These are phyloP conservation scores for Andricus curvator DNA, from an alignment of 2,888 invertebrate species.

Conservation along the genomic window DNA sequence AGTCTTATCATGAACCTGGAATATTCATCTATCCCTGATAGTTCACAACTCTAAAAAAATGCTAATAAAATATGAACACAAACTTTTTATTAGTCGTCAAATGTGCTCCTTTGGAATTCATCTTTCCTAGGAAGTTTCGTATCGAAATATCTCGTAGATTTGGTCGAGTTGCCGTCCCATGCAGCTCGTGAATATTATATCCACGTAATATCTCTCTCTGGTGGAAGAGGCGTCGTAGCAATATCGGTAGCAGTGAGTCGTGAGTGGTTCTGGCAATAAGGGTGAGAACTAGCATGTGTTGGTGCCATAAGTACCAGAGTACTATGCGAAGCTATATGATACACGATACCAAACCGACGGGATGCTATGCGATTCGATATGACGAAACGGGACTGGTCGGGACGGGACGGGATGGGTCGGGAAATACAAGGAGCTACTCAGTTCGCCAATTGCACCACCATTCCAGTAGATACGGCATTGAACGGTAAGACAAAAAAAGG, in stretches of 20 bases:
- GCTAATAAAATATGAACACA: too few species aligned
- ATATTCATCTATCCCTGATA: too few species aligned
- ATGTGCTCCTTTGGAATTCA: slow-evolving; percentile 4
- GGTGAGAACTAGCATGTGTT: slow-evolving; percentile 68
- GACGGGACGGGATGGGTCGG: background rate
- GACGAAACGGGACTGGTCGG: slow-evolving; percentile 40
- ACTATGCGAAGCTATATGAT: slow-evolving; percentile 42
- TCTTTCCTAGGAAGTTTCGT: slow-evolving; percentile 34
- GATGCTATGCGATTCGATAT: slow-evolving; percentile 50
- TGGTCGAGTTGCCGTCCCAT: slow-evolving; percentile 42
- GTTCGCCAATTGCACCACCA: slow-evolving; percentile 15
- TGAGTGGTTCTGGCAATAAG: slow-evolving; percentile 66
- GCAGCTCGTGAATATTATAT: slow-evolving; percentile 61
- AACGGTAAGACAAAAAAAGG: background rate
- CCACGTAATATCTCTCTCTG: slow-evolving; percentile 51
- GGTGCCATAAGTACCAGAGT: slow-evolving; percentile 48
- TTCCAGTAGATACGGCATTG: slow-evolving; percentile 13
- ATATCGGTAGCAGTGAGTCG: slow-evolving; percentile 56
- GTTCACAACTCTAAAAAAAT: too few species aligned
- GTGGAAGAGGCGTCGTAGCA: slow-evolving; percentile 46
- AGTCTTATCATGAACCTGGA: too few species aligned
- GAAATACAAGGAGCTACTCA: slow-evolving; percentile 38
- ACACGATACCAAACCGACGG: slow-evolving; percentile 50
- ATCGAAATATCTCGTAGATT: slow-evolving; percentile 48
- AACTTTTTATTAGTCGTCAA: too few species aligned